Evolutionary conservation across 2,113 vertebrate species (phyloP), one percentile per base, ranked within the genome.

Genomic region (Sciurus niger): DNA sequence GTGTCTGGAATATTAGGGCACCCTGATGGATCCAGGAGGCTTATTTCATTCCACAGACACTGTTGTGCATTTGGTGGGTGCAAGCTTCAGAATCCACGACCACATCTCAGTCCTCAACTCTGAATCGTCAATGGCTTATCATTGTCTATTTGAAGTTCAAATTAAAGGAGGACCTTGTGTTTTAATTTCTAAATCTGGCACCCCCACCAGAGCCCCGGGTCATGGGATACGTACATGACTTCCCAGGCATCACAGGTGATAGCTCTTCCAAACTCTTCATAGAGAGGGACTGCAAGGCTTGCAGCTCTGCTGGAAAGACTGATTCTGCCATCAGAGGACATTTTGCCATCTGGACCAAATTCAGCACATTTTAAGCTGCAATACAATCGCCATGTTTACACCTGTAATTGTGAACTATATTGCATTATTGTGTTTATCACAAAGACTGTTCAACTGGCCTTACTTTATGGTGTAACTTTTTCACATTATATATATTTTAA

Each of bases 1-100:
- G 9, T 9, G 9, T 37, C 24, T 10, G 3, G 11, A 60, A 1
- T 12, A 8, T 0, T 30, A 14, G 10, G 8, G 28, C 63, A 17
- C 28, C 68, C 65, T 48, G 65, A 74, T 18, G 48, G 28, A 37
- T 48, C 37, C 28, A 28, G 53, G 51, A 51, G n/a, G 51, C 5
- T 28, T 3, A 73, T 37, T 32, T 40, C 46, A 30, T 13, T 34
- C 55, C 4, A 1, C 16, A 51, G 28, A 34, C 51, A 34, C 24
- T 58, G 6, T 40, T 46, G 12, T 48, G 16, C 32, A 10, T 58
- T 72, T 34, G n/a, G 34, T 25, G n/a, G 8, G 40, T 2, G 10
- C 32, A 37, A 24, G 18, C 28, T 32, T 30, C 14, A 72, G 74
- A 37, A 55, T 4, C 1, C 30, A 40, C n/a, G 70, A 14, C n/a